These are phyloP conservation scores for Oscheius sp. DNA, from an alignment of 1,140 invertebrate genomes.

Conservation along the genomic window DNA sequence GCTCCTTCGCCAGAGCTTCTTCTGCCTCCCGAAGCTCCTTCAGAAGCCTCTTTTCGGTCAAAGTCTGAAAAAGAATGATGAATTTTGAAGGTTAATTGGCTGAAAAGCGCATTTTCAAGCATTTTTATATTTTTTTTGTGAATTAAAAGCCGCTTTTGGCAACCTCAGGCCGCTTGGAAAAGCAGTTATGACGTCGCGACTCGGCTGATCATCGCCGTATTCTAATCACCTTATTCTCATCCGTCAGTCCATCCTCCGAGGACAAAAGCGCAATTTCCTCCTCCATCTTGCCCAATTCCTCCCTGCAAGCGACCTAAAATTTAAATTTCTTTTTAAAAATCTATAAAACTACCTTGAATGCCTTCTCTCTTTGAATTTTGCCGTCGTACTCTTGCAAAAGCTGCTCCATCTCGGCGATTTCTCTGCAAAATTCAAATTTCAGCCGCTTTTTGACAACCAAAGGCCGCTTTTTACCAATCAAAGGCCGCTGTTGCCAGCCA, in stretches of 20 bases:
- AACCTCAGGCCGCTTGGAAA: too few species aligned
- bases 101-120: too few species aligned
- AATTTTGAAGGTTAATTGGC: too few species aligned
- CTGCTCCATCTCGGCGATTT: neutral
- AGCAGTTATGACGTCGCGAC: too few species aligned
- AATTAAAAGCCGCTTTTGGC: too few species aligned
- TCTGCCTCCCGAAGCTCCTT: neutral
- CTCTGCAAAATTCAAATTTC: neutral
- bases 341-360: neutral
- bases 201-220: too few species aligned
- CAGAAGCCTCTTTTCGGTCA: neutral
- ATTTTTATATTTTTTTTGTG: too few species aligned
- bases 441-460: too few species aligned
- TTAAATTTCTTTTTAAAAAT: neutral
- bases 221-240: neutral
- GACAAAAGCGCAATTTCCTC: conserved; percentile 63
- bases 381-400: neutral
- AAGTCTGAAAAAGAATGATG: neutral
- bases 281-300: conserved; percentile 62
- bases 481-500: too few species aligned
- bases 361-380: neutral
- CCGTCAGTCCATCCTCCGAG: neutral
- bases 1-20: neutral
- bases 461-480: too few species aligned
- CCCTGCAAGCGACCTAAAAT: conserved; percentile 20